A percentile compares a stretch with the other conserved stretches of the same genome.
These are phyloP conservation scores for Nemapogon koenigi DNA, from an alignment of 2,888 invertebrate genomes.

Conservation along the genomic window DNA sequence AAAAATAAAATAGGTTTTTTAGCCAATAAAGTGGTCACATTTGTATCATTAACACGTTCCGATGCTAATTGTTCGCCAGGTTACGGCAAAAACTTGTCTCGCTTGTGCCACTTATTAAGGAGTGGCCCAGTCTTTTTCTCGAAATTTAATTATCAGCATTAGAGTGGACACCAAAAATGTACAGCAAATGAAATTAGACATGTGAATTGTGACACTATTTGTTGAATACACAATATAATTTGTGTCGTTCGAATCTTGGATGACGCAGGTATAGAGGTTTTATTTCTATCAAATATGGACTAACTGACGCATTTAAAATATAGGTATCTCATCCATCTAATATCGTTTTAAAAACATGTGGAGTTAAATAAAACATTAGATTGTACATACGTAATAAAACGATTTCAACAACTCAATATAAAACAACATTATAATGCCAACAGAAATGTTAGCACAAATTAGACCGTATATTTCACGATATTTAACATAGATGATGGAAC, in stretches of 20 bases:
- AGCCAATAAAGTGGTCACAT: conserved; percentile 23
- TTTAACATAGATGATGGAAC: conserved; percentile 53
- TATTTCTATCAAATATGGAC: too few relatives aligned
- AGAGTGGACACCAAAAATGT: conserved; percentile 45
- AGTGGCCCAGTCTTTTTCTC: conserved; percentile 39
- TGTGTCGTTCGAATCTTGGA: too few relatives aligned
- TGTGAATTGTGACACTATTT: conserved; percentile 6
- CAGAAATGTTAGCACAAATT: conserved; percentile 5
- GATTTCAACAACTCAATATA: too few relatives aligned
- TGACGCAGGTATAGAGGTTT: too few relatives aligned
- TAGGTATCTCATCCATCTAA: too few relatives aligned
- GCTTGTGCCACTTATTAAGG: conserved; percentile 56
- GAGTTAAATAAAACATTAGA: background rate
- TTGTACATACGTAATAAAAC: background rate
- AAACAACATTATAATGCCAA: conserved; percentile 3
- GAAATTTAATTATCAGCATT: conserved; percentile 59
- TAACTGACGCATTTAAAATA: too few relatives aligned
- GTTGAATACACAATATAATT: conserved; percentile 1
- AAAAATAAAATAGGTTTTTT: background rate
- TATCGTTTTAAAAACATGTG: background rate
- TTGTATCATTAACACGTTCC: conserved; percentile 51
- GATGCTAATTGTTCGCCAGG: conserved; percentile 47
- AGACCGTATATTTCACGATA: conserved; percentile 24
- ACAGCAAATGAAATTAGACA: conserved; percentile 30
- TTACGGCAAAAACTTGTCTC: conserved; percentile 38